Percentiles rank a stretch among this genome's conserved stretches.
Conservation (phyloP, 2,113 vertebrate species). For the Grallaria varia region DNA sequence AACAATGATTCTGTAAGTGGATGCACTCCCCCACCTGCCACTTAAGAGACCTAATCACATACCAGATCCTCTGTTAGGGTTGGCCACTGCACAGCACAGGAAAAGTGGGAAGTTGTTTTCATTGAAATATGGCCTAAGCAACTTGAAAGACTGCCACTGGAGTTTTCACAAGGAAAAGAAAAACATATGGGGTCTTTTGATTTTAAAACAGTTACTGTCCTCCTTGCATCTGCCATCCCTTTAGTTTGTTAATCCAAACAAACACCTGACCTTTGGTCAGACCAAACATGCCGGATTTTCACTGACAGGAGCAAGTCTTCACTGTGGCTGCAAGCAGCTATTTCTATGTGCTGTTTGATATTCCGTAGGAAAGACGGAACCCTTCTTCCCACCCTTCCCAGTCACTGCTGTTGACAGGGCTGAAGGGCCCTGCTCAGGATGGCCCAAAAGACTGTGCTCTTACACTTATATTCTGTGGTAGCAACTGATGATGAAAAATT, state of each 20-base stretch:
- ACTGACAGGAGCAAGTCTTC: background rate
- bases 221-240: conserved; percentile 9
- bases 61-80: background rate
- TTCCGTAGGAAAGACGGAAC: background rate
- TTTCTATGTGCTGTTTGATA: conserved; percentile 11
- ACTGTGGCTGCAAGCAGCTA: background rate
- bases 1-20: conserved; percentile 3
- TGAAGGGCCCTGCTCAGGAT: background rate
- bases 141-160: background rate
- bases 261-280: conserved; percentile 8
- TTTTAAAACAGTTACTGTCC: background rate
- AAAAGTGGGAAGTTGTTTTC: conserved; percentile 24
- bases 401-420: background rate
- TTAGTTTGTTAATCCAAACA: conserved; percentile 39
- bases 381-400: background rate
- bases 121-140: conserved; percentile 10
- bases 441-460: background rate
- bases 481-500: background rate
- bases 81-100: conserved; percentile 18
- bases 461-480: background rate
- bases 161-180: conserved; percentile 26
- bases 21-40: background rate
- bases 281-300: conserved; percentile 2
- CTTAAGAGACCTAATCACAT: conserved; percentile 44
- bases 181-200: conserved; percentile 11